These are phyloP conservation scores for Orthosia gracilis DNA, from an alignment of 2,888 invertebrate genomes.

Conservation along the genomic window DNA sequence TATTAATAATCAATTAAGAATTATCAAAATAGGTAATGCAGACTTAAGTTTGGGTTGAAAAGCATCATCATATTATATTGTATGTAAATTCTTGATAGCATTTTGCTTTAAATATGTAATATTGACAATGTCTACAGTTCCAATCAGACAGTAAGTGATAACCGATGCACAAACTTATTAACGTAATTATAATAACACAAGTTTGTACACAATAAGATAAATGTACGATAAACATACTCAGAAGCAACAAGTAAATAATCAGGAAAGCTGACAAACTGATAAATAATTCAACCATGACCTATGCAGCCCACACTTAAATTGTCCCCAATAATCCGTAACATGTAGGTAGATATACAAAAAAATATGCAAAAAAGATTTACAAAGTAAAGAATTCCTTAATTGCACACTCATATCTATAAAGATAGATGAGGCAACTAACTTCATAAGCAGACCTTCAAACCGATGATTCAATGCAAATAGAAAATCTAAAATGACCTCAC, in stretches of 20 bases:
- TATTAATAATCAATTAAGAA: background rate
- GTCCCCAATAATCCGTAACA: slow-evolving; percentile 39
- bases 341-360: slow-evolving; percentile 57
- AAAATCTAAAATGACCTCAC: slow-evolving; percentile 74
- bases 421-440: slow-evolving; percentile 68
- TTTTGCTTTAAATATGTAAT: background rate
- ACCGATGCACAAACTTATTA: slow-evolving; percentile 12
- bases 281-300: slow-evolving; percentile 69
- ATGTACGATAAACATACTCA: slow-evolving; percentile 34
- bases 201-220: slow-evolving; percentile 38
- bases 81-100: background rate
- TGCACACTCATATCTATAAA: slow-evolving; percentile 46
- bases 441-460: slow-evolving; percentile 72
- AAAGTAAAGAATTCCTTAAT: slow-evolving; percentile 34
- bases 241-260: slow-evolving; percentile 49
- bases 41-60: background rate
- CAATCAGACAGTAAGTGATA: slow-evolving; percentile 4
- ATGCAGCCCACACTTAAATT: slow-evolving; percentile 60
- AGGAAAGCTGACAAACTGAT: slow-evolving; percentile 56
- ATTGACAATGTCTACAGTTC: background rate
- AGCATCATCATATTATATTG: background rate
- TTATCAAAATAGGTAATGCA: background rate
- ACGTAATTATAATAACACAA: slow-evolving; percentile 16
- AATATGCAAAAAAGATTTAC: slow-evolving; percentile 35
- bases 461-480: slow-evolving; percentile 79